Conservation (phyloP, 2,113 vertebrate species). For the Sphyrna mokarran region DNA sequence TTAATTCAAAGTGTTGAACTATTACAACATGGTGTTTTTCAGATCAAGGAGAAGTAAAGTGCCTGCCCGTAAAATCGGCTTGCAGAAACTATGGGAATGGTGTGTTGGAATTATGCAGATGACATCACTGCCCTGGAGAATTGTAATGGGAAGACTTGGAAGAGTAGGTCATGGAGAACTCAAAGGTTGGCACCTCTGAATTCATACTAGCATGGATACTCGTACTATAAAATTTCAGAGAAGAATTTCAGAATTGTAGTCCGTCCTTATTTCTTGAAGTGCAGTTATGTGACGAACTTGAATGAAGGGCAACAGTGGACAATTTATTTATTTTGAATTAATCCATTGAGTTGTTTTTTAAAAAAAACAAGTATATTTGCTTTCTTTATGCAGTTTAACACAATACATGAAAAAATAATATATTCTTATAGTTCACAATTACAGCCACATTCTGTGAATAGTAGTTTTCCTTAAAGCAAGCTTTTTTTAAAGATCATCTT, state of each 20-base stretch:
- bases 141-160: slow-evolving; percentile 91
- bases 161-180: slow-evolving; percentile 87
- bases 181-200: slow-evolving; percentile 64
- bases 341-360: not conserved
- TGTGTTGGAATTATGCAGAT: slow-evolving; percentile 89
- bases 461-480: not conserved
- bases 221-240: not conserved
- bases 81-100: slow-evolving; percentile 97
- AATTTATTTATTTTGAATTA: not conserved
- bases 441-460: not conserved
- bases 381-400: not conserved
- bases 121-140: slow-evolving; percentile 92
- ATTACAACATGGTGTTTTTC: slow-evolving; percentile 2
- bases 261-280: not conserved
- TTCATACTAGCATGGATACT: not conserved
- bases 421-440: not conserved
- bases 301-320: not conserved
- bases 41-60: slow-evolving; percentile 84
- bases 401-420: not conserved
- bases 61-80: slow-evolving; percentile 83
- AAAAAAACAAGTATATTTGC: too few species aligned
- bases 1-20: not conserved
- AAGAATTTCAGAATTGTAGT: not conserved
- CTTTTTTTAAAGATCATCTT: not conserved
- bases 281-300: not conserved